phyloP scores from a whole-genome alignment of 2,113 vertebrate genomes.

The Hemibagrus wyckioides region DNA sequence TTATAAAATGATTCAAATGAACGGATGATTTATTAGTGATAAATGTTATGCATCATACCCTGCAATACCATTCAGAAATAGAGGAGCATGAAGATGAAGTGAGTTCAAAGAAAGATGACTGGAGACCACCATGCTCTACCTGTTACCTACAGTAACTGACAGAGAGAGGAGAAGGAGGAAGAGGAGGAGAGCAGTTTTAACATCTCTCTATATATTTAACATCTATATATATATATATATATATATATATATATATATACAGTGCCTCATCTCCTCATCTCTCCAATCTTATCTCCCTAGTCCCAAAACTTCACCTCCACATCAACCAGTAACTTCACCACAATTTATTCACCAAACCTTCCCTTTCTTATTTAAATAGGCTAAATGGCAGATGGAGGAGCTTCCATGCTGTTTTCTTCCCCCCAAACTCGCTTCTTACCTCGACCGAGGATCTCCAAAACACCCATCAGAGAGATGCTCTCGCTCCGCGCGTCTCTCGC shows the following conservation, averaged over 20 bases:
- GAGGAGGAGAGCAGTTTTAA: not conserved
- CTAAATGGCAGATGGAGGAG: not conserved
- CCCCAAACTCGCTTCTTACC: not conserved
- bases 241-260: no score
- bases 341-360: not conserved
- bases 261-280: no score
- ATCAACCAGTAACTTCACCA: not conserved
- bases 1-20: no score
- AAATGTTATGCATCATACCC: not conserved
- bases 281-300: not conserved
- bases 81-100: not conserved
- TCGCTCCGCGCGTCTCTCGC: not conserved
- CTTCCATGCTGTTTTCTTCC: not conserved
- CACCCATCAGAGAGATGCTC: constrained; percentile 23
- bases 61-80: not conserved
- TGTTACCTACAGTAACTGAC: not conserved
- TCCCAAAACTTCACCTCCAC: not conserved
- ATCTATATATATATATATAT: no score
- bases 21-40: not conserved
- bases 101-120: not conserved
- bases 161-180: no score
- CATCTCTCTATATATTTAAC: no score
- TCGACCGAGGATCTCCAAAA: not conserved
- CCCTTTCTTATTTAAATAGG: no score
- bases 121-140: not conserved